phyloP scores from a whole-genome alignment of 2,113 vertebrate genomes.

The Gracilinanus agilis region DNA sequence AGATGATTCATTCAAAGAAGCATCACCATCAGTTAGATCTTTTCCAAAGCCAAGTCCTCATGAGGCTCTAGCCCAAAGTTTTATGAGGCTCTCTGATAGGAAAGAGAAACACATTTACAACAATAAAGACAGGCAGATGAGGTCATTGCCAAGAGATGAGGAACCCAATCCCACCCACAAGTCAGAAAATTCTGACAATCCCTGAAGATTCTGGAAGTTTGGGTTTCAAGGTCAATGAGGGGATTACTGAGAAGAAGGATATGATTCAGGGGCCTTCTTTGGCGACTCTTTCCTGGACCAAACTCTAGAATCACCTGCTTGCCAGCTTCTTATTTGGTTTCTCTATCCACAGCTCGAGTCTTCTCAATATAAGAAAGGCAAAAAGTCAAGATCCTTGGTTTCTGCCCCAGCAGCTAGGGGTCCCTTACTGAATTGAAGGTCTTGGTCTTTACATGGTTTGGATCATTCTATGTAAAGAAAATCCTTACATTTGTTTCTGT shows the following conservation, averaged over 20 bases:
- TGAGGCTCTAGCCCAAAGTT: slow-evolving; percentile 47
- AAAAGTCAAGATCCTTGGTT: slow-evolving; percentile 37
- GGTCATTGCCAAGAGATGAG: neutral
- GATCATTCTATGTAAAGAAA: too few relatives aligned
- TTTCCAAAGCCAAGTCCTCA: slow-evolving; percentile 46
- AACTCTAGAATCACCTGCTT: slow-evolving; percentile 8
- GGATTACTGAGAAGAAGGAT: neutral
- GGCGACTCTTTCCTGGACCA: slow-evolving; percentile 13
- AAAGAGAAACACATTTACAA: neutral
- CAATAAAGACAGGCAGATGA: neutral
- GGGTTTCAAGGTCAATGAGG: slow-evolving; percentile 5
- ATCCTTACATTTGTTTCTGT: too few relatives aligned
- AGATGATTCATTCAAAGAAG: slow-evolving; percentile 12
- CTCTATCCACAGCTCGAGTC: neutral
- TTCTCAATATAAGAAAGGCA: slow-evolving; percentile 29
- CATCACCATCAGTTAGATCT: neutral
- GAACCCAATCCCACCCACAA: neutral
- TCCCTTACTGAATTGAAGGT: too few relatives aligned
- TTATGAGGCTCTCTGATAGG: neutral
- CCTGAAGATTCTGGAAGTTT: neutral
- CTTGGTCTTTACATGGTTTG: too few relatives aligned
- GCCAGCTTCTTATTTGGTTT: neutral
- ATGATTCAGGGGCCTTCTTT: neutral
- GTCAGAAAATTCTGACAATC: neutral
- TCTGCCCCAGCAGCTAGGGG: neutral